Percentiles rank a stretch among this genome's conserved stretches.
Evolutionary conservation across 2,888 invertebrate genomes (phyloP).

Genomic region (Cantharis rustica): DNA sequence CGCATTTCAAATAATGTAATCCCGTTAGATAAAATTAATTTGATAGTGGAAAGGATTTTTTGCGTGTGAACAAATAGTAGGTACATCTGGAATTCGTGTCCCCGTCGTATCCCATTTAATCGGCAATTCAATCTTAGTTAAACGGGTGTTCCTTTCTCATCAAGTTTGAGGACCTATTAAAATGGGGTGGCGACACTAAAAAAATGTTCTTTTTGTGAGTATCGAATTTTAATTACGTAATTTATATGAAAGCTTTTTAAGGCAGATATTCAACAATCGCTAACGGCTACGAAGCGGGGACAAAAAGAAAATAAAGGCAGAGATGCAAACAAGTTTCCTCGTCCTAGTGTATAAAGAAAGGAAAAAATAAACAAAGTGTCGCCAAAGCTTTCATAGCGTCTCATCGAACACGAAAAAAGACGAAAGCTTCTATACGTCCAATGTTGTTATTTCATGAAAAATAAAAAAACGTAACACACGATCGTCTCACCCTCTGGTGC

Average conservation of each 20-base stretch:
- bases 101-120: slow-evolving; percentile 10
- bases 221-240: slow-evolving; percentile 36
- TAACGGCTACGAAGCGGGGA: slow-evolving; percentile 14
- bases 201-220: slow-evolving; percentile 16
- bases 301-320: slow-evolving; percentile 22
- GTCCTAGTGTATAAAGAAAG: slow-evolving; percentile 12
- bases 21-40: background rate
- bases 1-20: background rate
- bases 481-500: slow-evolving; percentile 14
- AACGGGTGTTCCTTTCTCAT: slow-evolving; percentile 11
- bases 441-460: slow-evolving; percentile 16
- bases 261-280: slow-evolving; percentile 19
- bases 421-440: slow-evolving; percentile 10
- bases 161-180: slow-evolving; percentile 11
- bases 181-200: slow-evolving; percentile 10
- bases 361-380: slow-evolving; percentile 26
- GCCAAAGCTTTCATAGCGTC: slow-evolving; percentile 23
- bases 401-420: slow-evolving; percentile 21
- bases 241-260: slow-evolving; percentile 26
- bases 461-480: slow-evolving; percentile 4
- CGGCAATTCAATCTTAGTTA: slow-evolving; percentile 19
- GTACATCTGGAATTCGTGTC: background rate
- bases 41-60: background rate
- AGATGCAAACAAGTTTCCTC: slow-evolving; percentile 17
- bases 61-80: background rate